A percentile compares a stretch with the other conserved stretches of the same genome.
Conservation (phyloP, 37 sponge, comb jelly and placozoan species). For the Haliclona indistincta region DNA sequence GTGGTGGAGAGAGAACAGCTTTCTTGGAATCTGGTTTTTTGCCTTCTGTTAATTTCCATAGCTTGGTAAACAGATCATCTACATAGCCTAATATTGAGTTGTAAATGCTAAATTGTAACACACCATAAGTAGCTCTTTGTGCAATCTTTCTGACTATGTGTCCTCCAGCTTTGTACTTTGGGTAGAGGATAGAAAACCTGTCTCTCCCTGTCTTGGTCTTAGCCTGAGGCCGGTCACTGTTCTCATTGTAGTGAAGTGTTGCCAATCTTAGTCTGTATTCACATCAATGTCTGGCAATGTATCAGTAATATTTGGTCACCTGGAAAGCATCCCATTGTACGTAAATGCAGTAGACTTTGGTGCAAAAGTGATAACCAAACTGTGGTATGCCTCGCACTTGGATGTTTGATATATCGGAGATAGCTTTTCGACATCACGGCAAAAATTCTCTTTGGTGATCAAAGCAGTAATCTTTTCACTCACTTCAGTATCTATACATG, state of each 20-base stretch:
- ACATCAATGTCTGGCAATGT: neutral
- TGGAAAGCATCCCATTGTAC: slow-evolving; percentile 19
- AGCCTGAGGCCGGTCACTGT: slow-evolving; percentile 12
- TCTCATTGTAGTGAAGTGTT: slow-evolving; percentile 50
- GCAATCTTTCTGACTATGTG: slow-evolving; percentile 33
- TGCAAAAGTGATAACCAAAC: slow-evolving; percentile 39
- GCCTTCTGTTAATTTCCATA: neutral
- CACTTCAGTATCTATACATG: slow-evolving; percentile 46
- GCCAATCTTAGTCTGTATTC: slow-evolving; percentile 15
- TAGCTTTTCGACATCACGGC: slow-evolving; percentile 15
- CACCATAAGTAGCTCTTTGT: neutral
- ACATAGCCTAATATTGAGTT: slow-evolving; percentile 12
- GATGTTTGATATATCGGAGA: slow-evolving; percentile 45
- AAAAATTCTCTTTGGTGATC: neutral
- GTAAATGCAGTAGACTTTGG: slow-evolving; percentile 43
- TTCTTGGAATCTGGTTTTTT: neutral
- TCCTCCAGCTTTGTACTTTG: slow-evolving; percentile 41
- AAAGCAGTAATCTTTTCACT: slow-evolving; percentile 40
- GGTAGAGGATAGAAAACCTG: too few relatives aligned
- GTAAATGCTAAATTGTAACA: neutral
- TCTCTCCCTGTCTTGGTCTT: slow-evolving; percentile 14
- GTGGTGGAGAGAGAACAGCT: slow-evolving; percentile 6
- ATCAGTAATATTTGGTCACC: slow-evolving; percentile 1
- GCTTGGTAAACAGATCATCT: neutral
- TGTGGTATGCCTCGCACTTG: slow-evolving; percentile 26